Base-by-base conservation (phyloP, 1,140 invertebrate genomes). In the Bombus pyrosoma region DNA sequence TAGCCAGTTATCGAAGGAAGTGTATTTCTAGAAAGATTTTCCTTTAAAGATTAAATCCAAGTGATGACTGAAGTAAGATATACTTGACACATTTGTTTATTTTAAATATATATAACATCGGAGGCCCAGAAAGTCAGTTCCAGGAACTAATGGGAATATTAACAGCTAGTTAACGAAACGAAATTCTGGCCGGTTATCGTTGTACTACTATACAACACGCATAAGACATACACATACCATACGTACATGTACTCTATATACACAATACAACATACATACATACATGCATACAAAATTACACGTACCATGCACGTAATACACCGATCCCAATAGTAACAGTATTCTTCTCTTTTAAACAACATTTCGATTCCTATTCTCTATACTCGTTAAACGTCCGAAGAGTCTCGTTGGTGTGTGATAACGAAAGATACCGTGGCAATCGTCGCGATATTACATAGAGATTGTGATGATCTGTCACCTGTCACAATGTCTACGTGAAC, bases 331-430 rank as follows among this genome's bases (percentile, higher is more conserved):
- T 88, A 91, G 86, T 82, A 86, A 86, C 90, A 92, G 89, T 93
- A 93, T 93, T 92, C 92, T 94, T 93, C 92, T 93, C 92, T 92
- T 93, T 93, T 91, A 72, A 91, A 92, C 32, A 84, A 87, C 91
- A 92, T 91, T 93, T 87, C 89, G 78, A 85, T 93, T 93, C 91
- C 89, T 93, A 93, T 93, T 92, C 90, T 93, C 92, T 92, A 87
- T 92, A 85, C 85, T 81, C 86, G 86, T 90, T 85, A 88, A 92
- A 91, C 91, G 92, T 93, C 91, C 89, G 89, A 90, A 86, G 75
- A 91, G 87, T 91, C 80, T 90, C 79, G 82, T 90, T 82, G 89
- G 76, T 71, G 79, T 81, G 69, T n/a, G 39, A 69, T 84, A 83
- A 78, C 66, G 78, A 43, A 83, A 53, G 83, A 73, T 25, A 39